A percentile compares a stretch with the other conserved stretches of the same genome.
Evolutionary conservation across 1,140 invertebrate genomes (phyloP).

Genomic region (Episyrphus balteatus): DNA sequence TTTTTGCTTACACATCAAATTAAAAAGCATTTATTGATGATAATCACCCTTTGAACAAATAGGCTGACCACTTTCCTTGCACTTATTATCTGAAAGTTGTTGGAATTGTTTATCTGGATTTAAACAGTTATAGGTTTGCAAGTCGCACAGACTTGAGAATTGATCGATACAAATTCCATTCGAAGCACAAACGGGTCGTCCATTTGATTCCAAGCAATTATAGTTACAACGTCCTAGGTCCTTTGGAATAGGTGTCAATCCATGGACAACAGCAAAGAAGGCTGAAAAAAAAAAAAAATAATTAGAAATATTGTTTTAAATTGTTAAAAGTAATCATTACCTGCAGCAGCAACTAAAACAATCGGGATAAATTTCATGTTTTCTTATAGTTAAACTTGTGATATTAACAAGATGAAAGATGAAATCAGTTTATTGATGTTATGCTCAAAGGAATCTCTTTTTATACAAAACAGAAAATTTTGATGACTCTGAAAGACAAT

Average conservation of each 20-base stretch:
- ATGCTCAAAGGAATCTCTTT: no score
- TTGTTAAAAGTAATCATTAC: background rate
- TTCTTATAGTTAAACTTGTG: conserved; percentile 15
- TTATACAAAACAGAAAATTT: no score
- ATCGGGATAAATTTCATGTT: conserved; percentile 24
- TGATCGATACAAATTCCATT: conserved; percentile 24
- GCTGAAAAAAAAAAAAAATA: background rate
- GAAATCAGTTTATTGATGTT: no score
- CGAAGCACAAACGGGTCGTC: conserved; percentile 16
- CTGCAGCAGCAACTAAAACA: conserved; percentile 19
- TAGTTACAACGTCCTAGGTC: conserved; percentile 14
- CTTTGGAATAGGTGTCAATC: background rate
- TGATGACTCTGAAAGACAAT: no score
- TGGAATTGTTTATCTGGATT: conserved; percentile 23
- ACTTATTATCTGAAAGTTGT: conserved; percentile 18
- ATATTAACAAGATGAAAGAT: no score
- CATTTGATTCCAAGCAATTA: conserved; percentile 13
- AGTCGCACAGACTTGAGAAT: conserved; percentile 19
- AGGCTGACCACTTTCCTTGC: conserved; percentile 13
- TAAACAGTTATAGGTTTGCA: conserved; percentile 25
- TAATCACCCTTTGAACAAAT: conserved; percentile 8
- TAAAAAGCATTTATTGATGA: background rate
- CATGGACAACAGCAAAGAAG: background rate
- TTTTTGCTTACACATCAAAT: background rate
- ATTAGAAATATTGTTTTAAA: background rate